Conservation (phyloP, 2,888 invertebrate species). For the Scotopteryx bipunctaria region DNA sequence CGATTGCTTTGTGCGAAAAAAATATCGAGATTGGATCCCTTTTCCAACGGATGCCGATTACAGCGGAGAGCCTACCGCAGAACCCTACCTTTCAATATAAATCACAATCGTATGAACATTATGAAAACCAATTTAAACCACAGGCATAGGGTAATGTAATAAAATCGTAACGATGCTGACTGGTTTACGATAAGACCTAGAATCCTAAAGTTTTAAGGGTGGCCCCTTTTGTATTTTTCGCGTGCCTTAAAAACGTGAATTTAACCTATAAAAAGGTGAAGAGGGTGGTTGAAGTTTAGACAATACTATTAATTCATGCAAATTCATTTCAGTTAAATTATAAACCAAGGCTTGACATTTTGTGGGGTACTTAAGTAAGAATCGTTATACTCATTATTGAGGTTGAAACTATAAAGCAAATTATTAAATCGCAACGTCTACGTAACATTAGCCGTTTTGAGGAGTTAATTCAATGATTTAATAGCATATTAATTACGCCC, state of each 20-base stretch:
- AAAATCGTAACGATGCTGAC: too few relatives aligned
- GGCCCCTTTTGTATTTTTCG: not conserved
- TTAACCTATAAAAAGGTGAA: too few relatives aligned
- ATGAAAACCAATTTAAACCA: not conserved
- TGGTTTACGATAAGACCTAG: too few relatives aligned
- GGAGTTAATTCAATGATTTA: slow-evolving; percentile 31
- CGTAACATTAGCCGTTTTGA: slow-evolving; percentile 18
- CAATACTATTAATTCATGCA: too few relatives aligned
- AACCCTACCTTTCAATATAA: not conserved
- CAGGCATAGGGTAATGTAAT: too few relatives aligned
- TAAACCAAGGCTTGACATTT: too few relatives aligned
- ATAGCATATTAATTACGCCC: slow-evolving; percentile 30
- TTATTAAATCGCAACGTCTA: not conserved
- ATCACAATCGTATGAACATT: not conserved
- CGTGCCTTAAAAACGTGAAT: too few relatives aligned
- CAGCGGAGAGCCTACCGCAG: not conserved
- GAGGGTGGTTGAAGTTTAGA: too few relatives aligned
- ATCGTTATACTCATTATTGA: too few relatives aligned
- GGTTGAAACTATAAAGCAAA: not conserved
- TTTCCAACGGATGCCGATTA: slow-evolving; percentile 12
- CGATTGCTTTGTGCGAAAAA: slow-evolving; percentile 20
- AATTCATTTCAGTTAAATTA: too few relatives aligned
- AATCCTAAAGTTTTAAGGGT: too few relatives aligned
- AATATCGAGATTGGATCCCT: slow-evolving; percentile 18
- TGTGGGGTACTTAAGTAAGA: too few relatives aligned